Conservation (phyloP, 2,888 invertebrate species). For the Ophioninae sp. region DNA sequence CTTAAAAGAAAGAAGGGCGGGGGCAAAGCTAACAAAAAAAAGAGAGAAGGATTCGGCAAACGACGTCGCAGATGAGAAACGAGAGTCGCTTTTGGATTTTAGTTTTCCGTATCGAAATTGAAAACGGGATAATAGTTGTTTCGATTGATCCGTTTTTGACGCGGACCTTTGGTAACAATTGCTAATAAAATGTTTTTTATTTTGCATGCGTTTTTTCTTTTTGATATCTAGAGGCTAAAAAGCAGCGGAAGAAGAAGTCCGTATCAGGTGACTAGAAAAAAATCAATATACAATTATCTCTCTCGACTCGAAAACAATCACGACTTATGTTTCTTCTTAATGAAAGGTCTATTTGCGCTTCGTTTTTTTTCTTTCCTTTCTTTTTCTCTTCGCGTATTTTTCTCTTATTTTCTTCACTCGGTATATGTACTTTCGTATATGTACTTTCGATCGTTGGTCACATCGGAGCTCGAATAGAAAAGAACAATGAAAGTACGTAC, state of each 20-base stretch:
- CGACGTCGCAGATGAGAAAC: slow-evolving; percentile 42
- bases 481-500: slow-evolving; percentile 26
- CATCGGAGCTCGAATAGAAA: neutral
- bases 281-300: slow-evolving; percentile 64
- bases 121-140: slow-evolving; percentile 36
- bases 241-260: slow-evolving; percentile 96
- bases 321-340: slow-evolving; percentile 34
- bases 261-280: slow-evolving; percentile 88
- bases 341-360: slow-evolving; percentile 38
- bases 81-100: neutral
- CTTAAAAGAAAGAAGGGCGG: neutral
- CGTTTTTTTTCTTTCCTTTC: slow-evolving; percentile 32
- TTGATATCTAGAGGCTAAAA: slow-evolving; percentile 92
- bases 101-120: slow-evolving; percentile 1
- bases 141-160: slow-evolving; percentile 47
- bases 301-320: slow-evolving; percentile 47
- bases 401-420: slow-evolving; percentile 17
- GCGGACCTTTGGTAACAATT: slow-evolving; percentile 72
- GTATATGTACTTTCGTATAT: slow-evolving; percentile 6
- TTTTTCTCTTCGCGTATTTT: slow-evolving; percentile 36
- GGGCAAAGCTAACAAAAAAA: slow-evolving; percentile 42
- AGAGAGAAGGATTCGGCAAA: slow-evolving; percentile 28
- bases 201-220: slow-evolving; percentile 81
- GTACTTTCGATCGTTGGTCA: slow-evolving; percentile 19
- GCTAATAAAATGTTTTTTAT: slow-evolving; percentile 78